Percentiles rank a stretch among this genome's conserved stretches.
Evolutionary conservation across 2,797 vertebrate species (phyloP).

Genomic region (Morelia viridis): DNA sequence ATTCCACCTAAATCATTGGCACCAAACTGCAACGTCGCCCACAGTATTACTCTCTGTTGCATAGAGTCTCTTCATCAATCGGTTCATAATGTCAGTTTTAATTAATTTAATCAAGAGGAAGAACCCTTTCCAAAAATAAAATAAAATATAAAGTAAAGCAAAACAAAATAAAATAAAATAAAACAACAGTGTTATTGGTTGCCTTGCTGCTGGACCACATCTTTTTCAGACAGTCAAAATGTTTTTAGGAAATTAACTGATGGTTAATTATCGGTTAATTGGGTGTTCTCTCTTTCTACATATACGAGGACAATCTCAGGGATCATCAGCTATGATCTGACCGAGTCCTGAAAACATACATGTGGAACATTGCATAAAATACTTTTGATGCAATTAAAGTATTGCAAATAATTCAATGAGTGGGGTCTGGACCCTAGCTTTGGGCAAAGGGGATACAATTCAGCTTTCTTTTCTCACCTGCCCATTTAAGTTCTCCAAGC

Average conservation of each 20-base stretch:
- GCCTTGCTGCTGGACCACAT: neutral
- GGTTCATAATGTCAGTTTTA: neutral
- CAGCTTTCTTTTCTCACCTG: slow-evolving; percentile 52
- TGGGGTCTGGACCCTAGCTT: neutral
- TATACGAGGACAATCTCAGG: neutral
- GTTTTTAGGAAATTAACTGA: neutral
- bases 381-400: neutral
- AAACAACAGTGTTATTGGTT: neutral
- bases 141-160: neutral
- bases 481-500: slow-evolving; percentile 46
- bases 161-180: neutral
- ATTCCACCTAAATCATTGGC: too few relatives aligned
- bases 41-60: too few relatives aligned
- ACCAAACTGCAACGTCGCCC: too few relatives aligned
- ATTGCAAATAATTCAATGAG: neutral
- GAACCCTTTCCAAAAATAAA: neutral
- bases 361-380: neutral
- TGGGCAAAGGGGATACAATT: neutral
- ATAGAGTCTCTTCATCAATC: neutral
- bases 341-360: neutral
- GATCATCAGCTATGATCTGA: too few relatives aligned
- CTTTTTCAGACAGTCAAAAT: neutral
- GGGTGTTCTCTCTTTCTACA: neutral
- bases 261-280: neutral
- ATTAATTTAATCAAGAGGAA: neutral